These are phyloP conservation scores for Empis stercorea DNA, from an alignment of 2,888 invertebrate species.

Conservation along the genomic window DNA sequence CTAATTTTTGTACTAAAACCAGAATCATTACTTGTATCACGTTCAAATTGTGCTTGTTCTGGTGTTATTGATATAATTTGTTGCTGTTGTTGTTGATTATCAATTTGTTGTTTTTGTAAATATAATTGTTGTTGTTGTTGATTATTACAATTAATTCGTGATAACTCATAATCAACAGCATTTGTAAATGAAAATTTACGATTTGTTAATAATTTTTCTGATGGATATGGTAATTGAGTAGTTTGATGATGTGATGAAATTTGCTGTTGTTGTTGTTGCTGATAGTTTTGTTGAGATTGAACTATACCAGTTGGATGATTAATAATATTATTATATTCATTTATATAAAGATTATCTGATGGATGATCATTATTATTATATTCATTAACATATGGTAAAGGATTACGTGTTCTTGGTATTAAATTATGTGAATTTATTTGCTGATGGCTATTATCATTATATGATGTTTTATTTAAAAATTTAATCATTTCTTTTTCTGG, in stretches of 20 bases:
- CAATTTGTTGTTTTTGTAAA: conserved; percentile 11
- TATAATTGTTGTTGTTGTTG: conserved; percentile 10
- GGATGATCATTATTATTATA: too few species aligned
- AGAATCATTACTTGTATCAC: conserved; percentile 68
- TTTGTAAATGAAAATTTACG: conserved; percentile 10
- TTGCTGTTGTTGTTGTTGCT: too few species aligned
- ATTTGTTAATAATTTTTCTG: conserved; percentile 14
- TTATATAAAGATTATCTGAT: too few species aligned
- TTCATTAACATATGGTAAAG: conserved; percentile 7
- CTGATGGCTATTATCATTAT: conserved; percentile 5
- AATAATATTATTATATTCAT: too few species aligned
- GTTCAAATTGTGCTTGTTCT: conserved; percentile 36
- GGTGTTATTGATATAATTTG: conserved; percentile 14
- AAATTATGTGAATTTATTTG: not conserved
- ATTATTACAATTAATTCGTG: conserved; percentile 4
- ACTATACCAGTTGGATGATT: too few species aligned
- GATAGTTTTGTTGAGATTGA: too few species aligned
- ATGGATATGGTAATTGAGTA: conserved; percentile 1
- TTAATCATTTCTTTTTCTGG: conserved; percentile 13
- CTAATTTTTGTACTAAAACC: conserved; percentile 75
- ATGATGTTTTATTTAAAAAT: conserved; percentile 1
- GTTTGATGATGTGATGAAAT: too few species aligned
- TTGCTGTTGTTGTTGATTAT: conserved; percentile 13
- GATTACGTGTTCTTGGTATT: conserved; percentile 11
- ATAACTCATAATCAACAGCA: conserved; percentile 10